These are phyloP conservation scores for Odontomachus brunneus DNA, from an alignment of 1,140 invertebrate species.

Conservation along the genomic window DNA sequence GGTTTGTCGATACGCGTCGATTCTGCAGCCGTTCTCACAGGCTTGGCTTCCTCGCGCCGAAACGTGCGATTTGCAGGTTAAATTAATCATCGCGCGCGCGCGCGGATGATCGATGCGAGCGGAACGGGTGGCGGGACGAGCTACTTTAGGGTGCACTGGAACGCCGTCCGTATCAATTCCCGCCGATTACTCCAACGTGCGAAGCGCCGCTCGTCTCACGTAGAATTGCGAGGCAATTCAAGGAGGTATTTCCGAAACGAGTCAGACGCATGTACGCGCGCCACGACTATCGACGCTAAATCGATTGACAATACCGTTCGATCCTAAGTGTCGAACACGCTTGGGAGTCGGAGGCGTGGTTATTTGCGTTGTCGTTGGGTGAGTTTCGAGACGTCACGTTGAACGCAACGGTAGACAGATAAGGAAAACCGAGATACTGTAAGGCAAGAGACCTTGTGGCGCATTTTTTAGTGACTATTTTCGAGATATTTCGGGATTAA, in stretches of 20 bases:
- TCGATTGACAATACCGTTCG: not conserved
- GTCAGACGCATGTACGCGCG: no score
- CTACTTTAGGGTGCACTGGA: conserved; percentile 21
- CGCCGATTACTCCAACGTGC: conserved; percentile 42
- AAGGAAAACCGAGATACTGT: no score
- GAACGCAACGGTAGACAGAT: not conserved
- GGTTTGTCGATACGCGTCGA: conserved; percentile 64
- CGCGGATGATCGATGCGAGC: conserved; percentile 41
- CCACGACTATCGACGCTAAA: not conserved
- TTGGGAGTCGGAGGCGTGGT: not conserved
- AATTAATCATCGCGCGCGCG: conserved; percentile 52
- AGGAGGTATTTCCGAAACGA: conserved; percentile 6
- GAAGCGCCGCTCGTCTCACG: not conserved
- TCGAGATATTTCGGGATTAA: no score
- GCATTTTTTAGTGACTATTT: no score
- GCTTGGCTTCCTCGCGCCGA: conserved; percentile 37
- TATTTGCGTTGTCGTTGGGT: not conserved
- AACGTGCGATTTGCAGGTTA: conserved; percentile 48
- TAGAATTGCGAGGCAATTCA: conserved; percentile 28
- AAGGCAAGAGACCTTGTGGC: no score
- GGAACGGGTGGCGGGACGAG: conserved; percentile 34
- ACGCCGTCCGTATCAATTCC: conserved; percentile 51
- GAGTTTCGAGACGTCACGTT: not conserved
- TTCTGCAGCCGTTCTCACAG: conserved; percentile 19
- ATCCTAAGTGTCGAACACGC: not conserved